Evolutionary conservation across 2,113 vertebrate genomes (phyloP), one percentile per base, ranked within the genome.

Genomic region (Notechis scutatus): DNA sequence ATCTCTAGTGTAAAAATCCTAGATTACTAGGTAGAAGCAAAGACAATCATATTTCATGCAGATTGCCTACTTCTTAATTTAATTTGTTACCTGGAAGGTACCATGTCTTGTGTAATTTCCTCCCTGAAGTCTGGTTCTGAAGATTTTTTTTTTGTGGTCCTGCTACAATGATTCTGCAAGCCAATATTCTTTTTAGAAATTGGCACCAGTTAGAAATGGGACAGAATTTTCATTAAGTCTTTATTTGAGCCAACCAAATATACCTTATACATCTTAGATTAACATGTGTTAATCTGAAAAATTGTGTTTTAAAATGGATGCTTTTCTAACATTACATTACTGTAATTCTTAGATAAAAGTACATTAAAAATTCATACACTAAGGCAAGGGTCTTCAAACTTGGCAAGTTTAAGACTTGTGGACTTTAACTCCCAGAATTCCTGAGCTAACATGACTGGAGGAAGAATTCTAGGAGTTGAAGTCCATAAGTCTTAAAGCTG

Each of bases 91-190:
- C n/a, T 29, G 52, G 45, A 85, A 59, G 4, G 15, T 81, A 15
- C 81, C 57, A 18, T 5, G 90, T 57, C 21, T 74, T 47, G 34
- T 85, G 7, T 23, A 57, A 91, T 14, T 85, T 85, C 54, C 11
- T 52, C 94, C 64, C 87, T 92, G 26, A 3, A 23, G 20, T 94
- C 18, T 93, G 93, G 34, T 93, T 26, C 93, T 95, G 47, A 12
- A 90, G 92, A 94, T 93, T 64, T 45, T 69, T 93, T 64, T 29
- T 87, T 15, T 26, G 91, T n/a, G 11, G 88, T 52, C 26, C 0
- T 0, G 26, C 93, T 5, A 90, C 92, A 1, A n/a, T 1, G 85
- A 5, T 42, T 90, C 15, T 86, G 86, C 26, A 92, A 59, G 55
- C 85, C 15, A 45, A 42, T 52, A 95, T 34, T 85, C 11, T 42